Conservation (phyloP, 2,113 vertebrate species). For the Andinoacara biseriatus region DNA sequence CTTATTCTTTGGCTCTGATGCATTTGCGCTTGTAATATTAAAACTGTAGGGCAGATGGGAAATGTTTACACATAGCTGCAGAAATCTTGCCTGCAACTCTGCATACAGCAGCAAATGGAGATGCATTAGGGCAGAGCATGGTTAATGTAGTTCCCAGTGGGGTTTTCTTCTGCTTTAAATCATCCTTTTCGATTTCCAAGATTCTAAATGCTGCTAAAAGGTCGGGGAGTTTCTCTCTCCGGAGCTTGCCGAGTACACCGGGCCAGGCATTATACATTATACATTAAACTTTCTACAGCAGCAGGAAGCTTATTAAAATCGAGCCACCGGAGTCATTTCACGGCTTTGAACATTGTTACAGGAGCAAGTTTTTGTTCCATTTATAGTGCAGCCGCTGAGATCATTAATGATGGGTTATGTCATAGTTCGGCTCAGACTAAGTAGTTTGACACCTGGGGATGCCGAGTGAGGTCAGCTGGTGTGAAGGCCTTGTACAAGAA, state of each 20-base stretch:
- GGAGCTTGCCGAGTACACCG: background rate
- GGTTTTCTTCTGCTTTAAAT: slow-evolving; percentile 44
- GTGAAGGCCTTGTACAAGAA: background rate
- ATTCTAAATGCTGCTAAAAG: slow-evolving; percentile 57
- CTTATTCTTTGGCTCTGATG: background rate
- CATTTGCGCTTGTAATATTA: background rate
- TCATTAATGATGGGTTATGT: slow-evolving; percentile 47
- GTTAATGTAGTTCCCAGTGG: slow-evolving; percentile 25
- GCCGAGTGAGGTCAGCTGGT: slow-evolving; percentile 1
- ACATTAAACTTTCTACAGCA: slow-evolving; percentile 25
- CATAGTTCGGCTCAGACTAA: slow-evolving; percentile 25
- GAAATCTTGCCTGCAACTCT: background rate
- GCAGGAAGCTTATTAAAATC: slow-evolving; percentile 17
- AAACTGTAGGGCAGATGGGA: background rate
- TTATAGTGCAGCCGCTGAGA: slow-evolving; percentile 37
- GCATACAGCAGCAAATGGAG: background rate
- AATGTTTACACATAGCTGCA: background rate
- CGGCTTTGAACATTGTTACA: slow-evolving; percentile 20
- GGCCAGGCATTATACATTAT: slow-evolving; percentile 50
- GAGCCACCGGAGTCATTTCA: slow-evolving; percentile 29
- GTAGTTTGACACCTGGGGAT: slow-evolving; percentile 20
- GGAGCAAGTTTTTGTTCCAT: slow-evolving; percentile 35
- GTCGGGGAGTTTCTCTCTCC: slow-evolving; percentile 44
- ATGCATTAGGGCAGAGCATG: background rate
- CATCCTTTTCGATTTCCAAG: slow-evolving; percentile 16